Evolutionary conservation across 2,888 invertebrate species (phyloP), one percentile per base, ranked within the genome.

Genomic region (Lepidocyrtoides sp.): DNA sequence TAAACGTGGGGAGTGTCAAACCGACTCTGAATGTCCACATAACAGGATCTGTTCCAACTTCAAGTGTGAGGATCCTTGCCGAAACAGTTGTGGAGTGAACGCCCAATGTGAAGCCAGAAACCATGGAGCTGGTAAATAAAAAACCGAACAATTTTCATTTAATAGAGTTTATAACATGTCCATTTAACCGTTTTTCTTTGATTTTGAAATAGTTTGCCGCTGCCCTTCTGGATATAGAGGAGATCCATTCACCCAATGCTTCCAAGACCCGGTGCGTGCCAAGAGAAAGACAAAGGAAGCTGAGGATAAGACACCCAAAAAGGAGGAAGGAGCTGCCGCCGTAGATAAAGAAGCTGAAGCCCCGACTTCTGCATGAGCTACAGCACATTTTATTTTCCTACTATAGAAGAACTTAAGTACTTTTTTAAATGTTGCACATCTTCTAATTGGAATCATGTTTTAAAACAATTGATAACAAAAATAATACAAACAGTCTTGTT

Each of bases 41-140:
- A 96, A 96, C 95, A 96, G 97, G 92, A 97, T 97, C 41, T 98
- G 98, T 95, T 97, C 97, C 81, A 97, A 97, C 94, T 97, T 97
- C 95, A 96, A 96, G 95, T 97, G 97, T 89, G 91, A 92, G 44
- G 94, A 94, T 81, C 94, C 95, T 1, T 95, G 95, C 85, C 77
- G 89, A 20, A 93, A 92, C 48, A 93, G 93, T 66, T 98, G 98
- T 94, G 98, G 94, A 98, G 92, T 54, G 96, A 96, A 84, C 98
- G 98, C 94, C 97, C 97, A 89, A 54, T 89, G 90, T 60, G 89
- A 92, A 44, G 93, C 83, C 7, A 87, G 93, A 72, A 93, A 91
- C 91, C 92, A 92, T 69, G 93, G 93, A 92, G 94, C 94, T 92
- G 85, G 94, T 94, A 92, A 88, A 92, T 14, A 12, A n/a, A n/a